Evolutionary conservation across 1,140 invertebrate species (phyloP), one percentile per base, ranked within the genome.

Genomic region (Chymomyza costata): DNA sequence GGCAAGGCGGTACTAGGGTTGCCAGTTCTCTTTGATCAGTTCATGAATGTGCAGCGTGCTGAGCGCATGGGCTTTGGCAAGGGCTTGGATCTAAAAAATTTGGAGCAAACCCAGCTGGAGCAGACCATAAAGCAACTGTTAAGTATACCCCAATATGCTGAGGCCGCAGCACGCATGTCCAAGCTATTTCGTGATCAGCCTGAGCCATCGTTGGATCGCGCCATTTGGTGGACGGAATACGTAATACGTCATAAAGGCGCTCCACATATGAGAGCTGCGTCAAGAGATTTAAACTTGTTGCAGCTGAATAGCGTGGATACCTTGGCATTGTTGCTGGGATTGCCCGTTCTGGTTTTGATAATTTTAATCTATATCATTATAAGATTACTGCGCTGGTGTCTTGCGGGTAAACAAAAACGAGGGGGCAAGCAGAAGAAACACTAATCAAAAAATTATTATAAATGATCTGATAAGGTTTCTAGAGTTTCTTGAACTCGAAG

Each of bases 161-260:
- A 86, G 17, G 87, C 83, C 16, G 87, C 88, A 0, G 74, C 86
- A 7, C 59, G 61, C 14, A 71, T 90, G 2, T 91, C 91, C 1
- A 83, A 83, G 46, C 86, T 89, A 10, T 83, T 80, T 52, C 61
- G 46, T 3, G 93, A 94, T 86, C 88, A 90, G 32, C 89, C 89
- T 1, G 58, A 86, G 3, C 68, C 84, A 1, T 89, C 92, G 0
- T 34, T 92, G 48, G 89, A 93, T 19, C 90, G 88, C 0, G 91
- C 91, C 0, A 86, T 91, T 0, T 93, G 89, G 86, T 93, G 92
- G 91, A 87, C 89, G 0, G 92, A 94, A 70, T 90, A 93, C 54
- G 87, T 93, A 0, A 86, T 89, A 0, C 86, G 87, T n/a, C 86
- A 90, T 47, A 73, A 83, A 17, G 85, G 85, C 0, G 84, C 85